Evolutionary conservation across 2,797 vertebrate species (phyloP).

Genomic region (Poecilia gillii): DNA sequence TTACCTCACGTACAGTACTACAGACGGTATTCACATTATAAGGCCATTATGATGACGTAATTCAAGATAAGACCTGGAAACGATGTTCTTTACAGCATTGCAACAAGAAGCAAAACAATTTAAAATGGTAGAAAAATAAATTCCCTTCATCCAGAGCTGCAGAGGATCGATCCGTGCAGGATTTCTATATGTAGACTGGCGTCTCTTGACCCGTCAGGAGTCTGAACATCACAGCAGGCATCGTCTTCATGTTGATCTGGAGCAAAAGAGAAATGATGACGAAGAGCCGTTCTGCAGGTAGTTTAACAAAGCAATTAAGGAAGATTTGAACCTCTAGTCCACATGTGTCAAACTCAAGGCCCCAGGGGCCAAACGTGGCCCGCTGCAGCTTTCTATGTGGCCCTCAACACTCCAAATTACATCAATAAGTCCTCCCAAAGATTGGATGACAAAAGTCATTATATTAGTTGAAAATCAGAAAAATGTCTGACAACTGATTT

Average conservation of each 20-base stretch:
- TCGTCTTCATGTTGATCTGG: conserved; percentile 86
- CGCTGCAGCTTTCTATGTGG: no score
- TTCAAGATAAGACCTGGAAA: conserved; percentile 77
- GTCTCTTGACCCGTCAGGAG: conserved; percentile 97
- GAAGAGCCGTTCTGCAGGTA: conserved; percentile 2
- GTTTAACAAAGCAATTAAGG: not conserved
- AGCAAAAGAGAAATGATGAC: conserved; percentile 39
- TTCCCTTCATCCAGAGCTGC: conserved; percentile 61
- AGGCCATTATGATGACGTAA: conserved; percentile 78
- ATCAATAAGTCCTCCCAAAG: no score
- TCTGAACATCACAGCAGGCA: conserved; percentile 96
- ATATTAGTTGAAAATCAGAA: no score
- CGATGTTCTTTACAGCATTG: conserved; percentile 73
- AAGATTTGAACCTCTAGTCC: not conserved
- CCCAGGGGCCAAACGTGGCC: no score
- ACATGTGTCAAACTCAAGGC: no score
- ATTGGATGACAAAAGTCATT: no score
- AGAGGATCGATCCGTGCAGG: conserved; percentile 53
- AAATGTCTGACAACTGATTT: no score
- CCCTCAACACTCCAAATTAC: no score
- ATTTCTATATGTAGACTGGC: conserved; percentile 91
- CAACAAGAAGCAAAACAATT: conserved; percentile 62
- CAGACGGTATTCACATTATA: conserved; percentile 75
- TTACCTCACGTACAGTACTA: conserved; percentile 68
- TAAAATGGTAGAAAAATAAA: conserved; percentile 80